A percentile compares a stretch with the other conserved stretches of the same genome.
These are phyloP conservation scores for Motacilla tschutschensis DNA, from an alignment of 2,113 vertebrate genomes.

Conservation along the genomic window DNA sequence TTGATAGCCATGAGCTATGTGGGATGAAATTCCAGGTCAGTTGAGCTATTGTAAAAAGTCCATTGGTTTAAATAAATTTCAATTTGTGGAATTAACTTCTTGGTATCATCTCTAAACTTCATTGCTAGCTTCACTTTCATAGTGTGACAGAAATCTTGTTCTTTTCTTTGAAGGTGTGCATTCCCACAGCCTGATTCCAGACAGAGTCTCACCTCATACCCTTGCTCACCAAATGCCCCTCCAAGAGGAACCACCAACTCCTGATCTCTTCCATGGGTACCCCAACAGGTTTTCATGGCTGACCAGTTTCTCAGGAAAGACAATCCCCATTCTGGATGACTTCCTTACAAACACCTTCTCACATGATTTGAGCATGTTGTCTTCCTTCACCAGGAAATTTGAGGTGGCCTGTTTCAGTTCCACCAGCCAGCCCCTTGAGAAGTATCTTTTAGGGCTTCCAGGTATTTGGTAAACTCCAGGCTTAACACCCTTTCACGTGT, in stretches of 20 bases:
- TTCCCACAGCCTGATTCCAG: neutral
- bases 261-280: rapidly evolving
- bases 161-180: neutral
- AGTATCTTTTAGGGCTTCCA: neutral
- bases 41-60: neutral
- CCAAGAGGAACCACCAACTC: neutral
- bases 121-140: neutral
- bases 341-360: neutral
- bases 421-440: neutral
- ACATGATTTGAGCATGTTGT: neutral
- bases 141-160: neutral
- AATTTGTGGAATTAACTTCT: neutral
- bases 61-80: neutral
- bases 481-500: rapidly evolving
- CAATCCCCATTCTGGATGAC: neutral
- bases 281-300: neutral
- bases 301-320: neutral
- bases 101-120: neutral
- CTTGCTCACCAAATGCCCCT: rapidly evolving
- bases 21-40: neutral
- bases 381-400: neutral
- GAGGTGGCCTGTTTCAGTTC: neutral
- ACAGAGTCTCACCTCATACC: neutral
- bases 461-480: neutral
- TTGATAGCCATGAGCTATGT: neutral